Percentiles rank a stretch among this genome's conserved stretches.
These are phyloP conservation scores for Blennius ocellaris DNA, from an alignment of 2,113 vertebrate genomes.

Conservation along the genomic window DNA sequence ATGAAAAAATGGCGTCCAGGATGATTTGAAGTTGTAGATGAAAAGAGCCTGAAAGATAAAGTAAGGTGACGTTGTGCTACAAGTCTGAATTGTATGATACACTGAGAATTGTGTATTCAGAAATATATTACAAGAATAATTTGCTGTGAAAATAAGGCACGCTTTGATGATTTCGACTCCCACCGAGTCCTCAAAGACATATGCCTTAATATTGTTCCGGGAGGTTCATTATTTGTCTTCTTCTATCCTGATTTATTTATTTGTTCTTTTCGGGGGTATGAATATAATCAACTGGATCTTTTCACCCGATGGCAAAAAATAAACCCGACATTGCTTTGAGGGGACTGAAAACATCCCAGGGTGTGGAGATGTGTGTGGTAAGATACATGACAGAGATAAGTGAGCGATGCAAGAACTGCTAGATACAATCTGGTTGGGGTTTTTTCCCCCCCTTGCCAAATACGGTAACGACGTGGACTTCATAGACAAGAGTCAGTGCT, in stretches of 20 bases:
- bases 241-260: conserved; percentile 27
- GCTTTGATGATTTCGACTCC: conserved; percentile 30
- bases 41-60: conserved; percentile 7
- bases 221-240: conserved; percentile 35
- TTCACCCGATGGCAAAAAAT: conserved; percentile 30
- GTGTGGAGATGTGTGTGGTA: conserved; percentile 28
- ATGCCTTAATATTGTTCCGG: conserved; percentile 26
- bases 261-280: conserved; percentile 14
- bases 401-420: conserved; percentile 25
- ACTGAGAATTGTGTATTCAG: conserved; percentile 22
- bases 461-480: conserved; percentile 13
- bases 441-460: conserved; percentile 44
- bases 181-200: conserved; percentile 30
- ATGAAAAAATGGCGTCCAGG: conserved; percentile 15
- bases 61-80: conserved; percentile 5
- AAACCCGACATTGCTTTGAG: conserved; percentile 45
- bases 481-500: conserved; percentile 19
- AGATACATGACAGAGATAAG: conserved; percentile 49
- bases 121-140: conserved; percentile 16
- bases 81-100: conserved; percentile 33
- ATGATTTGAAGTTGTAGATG: conserved; percentile 5
- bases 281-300: conserved; percentile 26
- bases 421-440: conserved; percentile 30
- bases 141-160: conserved; percentile 5
- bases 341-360: conserved; percentile 40